A percentile compares a stretch with the other conserved stretches of the same genome.
Conservation (phyloP, 2,113 vertebrate species). For the Glaucidium brasilianum region DNA sequence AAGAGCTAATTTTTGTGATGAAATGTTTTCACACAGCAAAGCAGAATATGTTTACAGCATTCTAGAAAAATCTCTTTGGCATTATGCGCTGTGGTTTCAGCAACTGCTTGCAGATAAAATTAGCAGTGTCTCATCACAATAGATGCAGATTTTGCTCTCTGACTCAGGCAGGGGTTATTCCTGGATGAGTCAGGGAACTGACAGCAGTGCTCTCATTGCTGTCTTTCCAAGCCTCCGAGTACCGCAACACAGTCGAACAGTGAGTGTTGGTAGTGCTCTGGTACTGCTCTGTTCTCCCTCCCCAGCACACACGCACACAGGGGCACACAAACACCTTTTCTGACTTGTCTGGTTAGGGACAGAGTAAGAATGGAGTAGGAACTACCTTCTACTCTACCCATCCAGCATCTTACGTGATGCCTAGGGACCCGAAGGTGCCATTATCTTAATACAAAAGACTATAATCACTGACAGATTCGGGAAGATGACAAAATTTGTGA, state of each 20-base stretch:
- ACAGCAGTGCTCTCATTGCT: rapidly evolving
- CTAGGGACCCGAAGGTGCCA: neutral
- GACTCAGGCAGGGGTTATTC: too few relatives aligned
- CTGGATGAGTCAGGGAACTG: neutral
- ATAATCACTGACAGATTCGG: neutral
- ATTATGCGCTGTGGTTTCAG: rapidly evolving
- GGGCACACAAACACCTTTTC: too few relatives aligned
- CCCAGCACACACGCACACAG: neutral
- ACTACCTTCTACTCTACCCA: neutral
- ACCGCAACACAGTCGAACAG: neutral
- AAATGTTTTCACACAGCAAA: neutral
- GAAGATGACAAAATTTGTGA: neutral
- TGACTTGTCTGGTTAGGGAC: neutral
- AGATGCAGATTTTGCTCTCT: neutral
- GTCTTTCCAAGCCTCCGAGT: rapidly evolving
- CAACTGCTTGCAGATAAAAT: neutral
- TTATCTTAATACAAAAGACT: neutral
- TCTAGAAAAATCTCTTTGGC: neutral
- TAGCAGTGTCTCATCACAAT: neutral
- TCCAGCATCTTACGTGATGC: neutral
- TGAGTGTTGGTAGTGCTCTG: neutral
- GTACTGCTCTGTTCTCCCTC: neutral
- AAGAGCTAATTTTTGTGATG: neutral
- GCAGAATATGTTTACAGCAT: neutral
- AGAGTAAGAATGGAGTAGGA: neutral